Base-by-base conservation (phyloP, 2,888 invertebrate species). In the Brenthis daphne region DNA sequence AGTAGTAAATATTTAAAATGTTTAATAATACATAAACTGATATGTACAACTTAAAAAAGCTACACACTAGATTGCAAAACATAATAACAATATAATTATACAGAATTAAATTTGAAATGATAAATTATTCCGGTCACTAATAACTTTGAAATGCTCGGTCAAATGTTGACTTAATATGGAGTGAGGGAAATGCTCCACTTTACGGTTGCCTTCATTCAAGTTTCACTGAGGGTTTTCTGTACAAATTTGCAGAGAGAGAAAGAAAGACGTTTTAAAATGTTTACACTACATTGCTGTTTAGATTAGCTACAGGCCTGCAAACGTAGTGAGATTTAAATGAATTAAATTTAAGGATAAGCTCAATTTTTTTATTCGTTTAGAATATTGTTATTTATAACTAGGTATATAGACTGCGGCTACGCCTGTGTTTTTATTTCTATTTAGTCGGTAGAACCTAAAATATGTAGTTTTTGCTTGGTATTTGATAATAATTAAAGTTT, bases 61-160 rank as follows among this genome's bases (percentile, higher is more conserved):
- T 37, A 6, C 6, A 58, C 47, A 13, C 13, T 16, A 16, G 13
- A 3, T 47, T 13, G 14, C 0, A 63, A 37, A 20, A 63, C 14
- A 14, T 43, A 53, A 63, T 63, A 53, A 53, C 43, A 63, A 53
- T 53, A 43, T 51, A 53, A 37, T 63, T 54, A 37, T 37, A 63
- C 20, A 63, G 37, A 43, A 63, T 57, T 67, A 50, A 37, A 50
- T 63, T 67, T 57, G 29, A 56, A 56, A 55, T 54, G 56, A 67
- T 67, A 67, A 67, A 67, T 67, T 67, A 67, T 67, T 63, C 67
- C 63, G 61, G 58, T 63, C 67, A 67, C 61, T 67, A 63, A 67
- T 63, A 63, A 63, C 43, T 63, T 63, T 43, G 37, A 63, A 63
- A 63, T 24, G 63, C 63, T 54, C 63, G 63, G 63, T 63, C 63